Evolutionary conservation across 1,140 invertebrate species (phyloP), one percentile per base, ranked within the genome.

Genomic region (Aleiodes sp.): DNA sequence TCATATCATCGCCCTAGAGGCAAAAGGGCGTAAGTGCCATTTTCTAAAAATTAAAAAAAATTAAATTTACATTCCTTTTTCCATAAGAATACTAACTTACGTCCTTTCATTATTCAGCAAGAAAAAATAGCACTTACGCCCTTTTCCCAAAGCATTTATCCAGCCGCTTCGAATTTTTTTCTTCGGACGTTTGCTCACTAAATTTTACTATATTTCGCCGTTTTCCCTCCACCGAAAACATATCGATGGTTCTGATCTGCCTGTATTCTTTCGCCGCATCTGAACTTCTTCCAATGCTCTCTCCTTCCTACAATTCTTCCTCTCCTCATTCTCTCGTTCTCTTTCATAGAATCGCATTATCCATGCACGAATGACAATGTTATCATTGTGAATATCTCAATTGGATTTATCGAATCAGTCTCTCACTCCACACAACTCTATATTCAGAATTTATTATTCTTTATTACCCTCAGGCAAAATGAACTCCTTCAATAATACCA

Each of bases 231-330:
- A 41, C 37, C 12, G 26, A 24, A 26, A 71, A 57, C 56, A 37
- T 73, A 70, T 73, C 72, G 66, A 70, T 43, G 16, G 59, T 73
- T 33, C 69, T 37, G 63, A 73, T 73, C 72, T 71, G 37, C 70
- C 61, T 26, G n/a, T 24, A 35, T 46, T 52, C 61, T 52, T 63
- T 62, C 16, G 28, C 60, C 39, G n/a, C 37, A 63, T 46, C 33
- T 59, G 24, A 6, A 1, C 19, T 37, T 35, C 46, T 43, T 67
- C 28, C 9, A 65, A 10, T n/a, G n/a, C n/a, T n/a, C n/a, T n/a
- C n/a, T n/a, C n/a, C 62, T 37, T 41, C 29, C 33, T 35, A 37
- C 26, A 59, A 29, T 29, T 26, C 24, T 59, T n/a, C 12, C 61
- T 52, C 35, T 52, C 21, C 4, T 31, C 37, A 28, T 41, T 26